Base-by-base conservation (phyloP, 2,888 invertebrate species). In the Leucania comma region DNA sequence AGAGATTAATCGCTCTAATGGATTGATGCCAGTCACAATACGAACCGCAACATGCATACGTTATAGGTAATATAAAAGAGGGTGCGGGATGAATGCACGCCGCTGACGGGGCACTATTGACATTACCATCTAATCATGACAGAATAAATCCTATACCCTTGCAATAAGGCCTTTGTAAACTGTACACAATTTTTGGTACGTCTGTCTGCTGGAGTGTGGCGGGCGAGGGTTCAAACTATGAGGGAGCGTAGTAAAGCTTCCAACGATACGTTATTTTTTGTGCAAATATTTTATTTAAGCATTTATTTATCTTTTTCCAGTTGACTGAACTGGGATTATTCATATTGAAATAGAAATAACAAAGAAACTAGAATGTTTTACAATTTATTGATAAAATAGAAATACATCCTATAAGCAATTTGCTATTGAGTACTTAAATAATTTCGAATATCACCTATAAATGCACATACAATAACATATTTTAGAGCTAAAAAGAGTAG, bases 51-150 rank as follows among this genome's bases (percentile, higher is more conserved):
- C 92, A 92, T 94, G 94, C 94, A 93, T 92, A 93, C 91, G 90
- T 91, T 94, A 93, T 92, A 93, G 91, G 91, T 90, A 93, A 94
- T 94, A 93, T 94, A 93, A 92, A 92, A 88, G 91, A 92, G 95
- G 95, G 95, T 94, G 94, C 91, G 89, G 90, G 89, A 92, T 92
- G 94, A 94, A 95, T 93, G 93, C 92, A 92, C 91, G 91, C 56
- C 85, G 91, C 89, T 90, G 90, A 87, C 90, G 86, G 78, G 78
- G 87, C 86, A 85, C 82, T 83, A 87, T 89, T 79, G 80, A 67
- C 82, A 81, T 74, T 63, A 67, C 60, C 51, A 74, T 50, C 63
- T 54, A 62, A 68, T 71, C 82, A 80, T 71, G 72, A 73, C 54
- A 92, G 86, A 89, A 87, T 88, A 83, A 77, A 75, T 89, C 88